Evolutionary conservation across 2,113 vertebrate species (phyloP), one percentile per base, ranked within the genome.

Genomic region (Illadopsis cleaveri): DNA sequence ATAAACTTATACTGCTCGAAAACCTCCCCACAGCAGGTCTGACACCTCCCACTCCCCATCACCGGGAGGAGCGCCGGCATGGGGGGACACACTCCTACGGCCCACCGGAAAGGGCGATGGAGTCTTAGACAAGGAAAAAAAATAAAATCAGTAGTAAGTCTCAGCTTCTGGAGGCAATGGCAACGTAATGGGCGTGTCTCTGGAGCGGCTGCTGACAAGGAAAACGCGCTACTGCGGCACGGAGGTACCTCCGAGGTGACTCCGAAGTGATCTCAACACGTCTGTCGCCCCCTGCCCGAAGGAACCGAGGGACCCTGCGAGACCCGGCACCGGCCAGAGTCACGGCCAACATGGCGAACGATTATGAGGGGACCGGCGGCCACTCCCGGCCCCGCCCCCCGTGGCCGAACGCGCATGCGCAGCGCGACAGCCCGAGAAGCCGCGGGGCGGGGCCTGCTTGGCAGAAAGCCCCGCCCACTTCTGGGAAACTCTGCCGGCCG

Each of bases 291-390:
- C 6, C 25, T 31, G 57, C 21, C 50, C 35, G 38, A 51, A 28
- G 10, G 33, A 45, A 33, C 7, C 8, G 12, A 58, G 9, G 3
- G 3, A 30, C 3, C 10, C 24, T 10, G 5, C 23, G 15, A 4
- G 6, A 1, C 12, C 7, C 28, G 0, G 7, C 0, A 21, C 28
- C 33, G 2, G 8, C 28, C 5, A 16, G 2, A 13, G 2, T 0
- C 14, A 12, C 24, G 0, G 30, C 24, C 14, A 89, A 89, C 47
- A 89, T 82, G 87, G 78, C 87, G 30, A 9, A 1, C 6, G 0
- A 5, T 0, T 12, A 3, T 10, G 50, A 37, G 12, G 38, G 1
- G 2, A 42, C 7, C 14, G 2, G 11, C 31, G 1, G 0, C 37
- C 25, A 1, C 10, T 27, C 68, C 68, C 37, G 1, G 0, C 23